Conservation (phyloP, 2,888 invertebrate genomes). For the Pherbina coryleti region DNA sequence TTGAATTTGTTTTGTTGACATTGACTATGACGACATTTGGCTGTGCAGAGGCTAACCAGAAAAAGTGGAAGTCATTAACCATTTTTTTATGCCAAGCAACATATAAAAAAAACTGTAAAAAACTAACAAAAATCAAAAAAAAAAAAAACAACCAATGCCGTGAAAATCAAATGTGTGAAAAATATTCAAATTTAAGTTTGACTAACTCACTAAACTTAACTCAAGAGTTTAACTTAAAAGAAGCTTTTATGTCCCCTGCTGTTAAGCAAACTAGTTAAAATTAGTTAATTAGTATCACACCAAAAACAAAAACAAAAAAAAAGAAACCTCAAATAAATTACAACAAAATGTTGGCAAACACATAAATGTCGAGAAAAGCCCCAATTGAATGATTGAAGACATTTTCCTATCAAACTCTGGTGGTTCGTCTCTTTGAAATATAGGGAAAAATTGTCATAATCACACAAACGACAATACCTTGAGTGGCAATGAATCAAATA, state of each 20-base stretch:
- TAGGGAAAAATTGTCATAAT: neutral
- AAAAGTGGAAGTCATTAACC: conserved; percentile 27
- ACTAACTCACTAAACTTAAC: too few relatives aligned
- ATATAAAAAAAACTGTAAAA: neutral
- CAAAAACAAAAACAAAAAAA: neutral
- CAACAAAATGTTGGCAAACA: conserved; percentile 41
- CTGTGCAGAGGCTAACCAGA: neutral
- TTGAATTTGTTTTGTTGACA: conserved; percentile 42
- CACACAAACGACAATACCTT: neutral
- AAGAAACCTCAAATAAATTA: conserved; percentile 43
- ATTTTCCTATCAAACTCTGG: conserved; percentile 4
- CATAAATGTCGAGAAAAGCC: conserved; percentile 47
- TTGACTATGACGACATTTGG: conserved; percentile 40
- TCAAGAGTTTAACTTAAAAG: too few relatives aligned
- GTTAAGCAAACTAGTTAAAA: conserved; percentile 56
- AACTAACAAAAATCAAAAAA: neutral
- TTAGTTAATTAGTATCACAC: conserved; percentile 49
- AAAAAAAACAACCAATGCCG: neutral
- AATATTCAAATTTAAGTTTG: too few relatives aligned
- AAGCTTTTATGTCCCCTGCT: too few relatives aligned
- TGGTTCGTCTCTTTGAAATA: neutral
- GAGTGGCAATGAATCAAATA: conserved; percentile 35
- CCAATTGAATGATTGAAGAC: conserved; percentile 46
- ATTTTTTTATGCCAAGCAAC: neutral
- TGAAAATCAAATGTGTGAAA: neutral